Base-by-base conservation (phyloP, 2,888 invertebrate genomes). In the Endotricha flammealis region DNA sequence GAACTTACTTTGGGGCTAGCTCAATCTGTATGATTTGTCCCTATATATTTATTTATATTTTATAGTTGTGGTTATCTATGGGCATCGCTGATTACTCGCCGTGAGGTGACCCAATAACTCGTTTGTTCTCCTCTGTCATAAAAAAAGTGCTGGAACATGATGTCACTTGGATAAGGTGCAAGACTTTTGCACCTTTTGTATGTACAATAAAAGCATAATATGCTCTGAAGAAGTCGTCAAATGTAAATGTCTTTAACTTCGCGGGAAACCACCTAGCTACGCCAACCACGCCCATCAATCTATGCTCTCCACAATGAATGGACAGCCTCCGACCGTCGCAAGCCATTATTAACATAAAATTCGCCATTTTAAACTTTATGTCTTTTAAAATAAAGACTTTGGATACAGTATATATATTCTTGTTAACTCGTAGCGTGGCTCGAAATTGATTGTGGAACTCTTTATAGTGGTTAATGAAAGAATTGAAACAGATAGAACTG, bases 291-390 rank as follows among this genome's bases (percentile, higher is more conserved):
- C 67, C 70, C 73, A 83, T 83, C 83, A 81, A 82, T 83, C 83
- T 77, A 75, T 75, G 80, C 80, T 77, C 64, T 71, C 76, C 71
- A 68, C 79, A 80, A 82, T 72, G 77, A 78, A 82, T 79, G 82
- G 77, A 79, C 82, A 78, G 69, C 59, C 71, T 72, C 69, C 58
- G 48, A 58, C 55, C 59, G 50, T 51, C 49, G 51, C 74, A 50
- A 59, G 47, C 44, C 44, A 46, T 44, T 49, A 46, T 42, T 44
- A 39, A 41, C 36, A 28, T 35, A 12, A 22, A 35, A 34, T 39
- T 38, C 3, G 11, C 22, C 4, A 61, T 50, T 50, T 42, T 50
- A 17, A 16, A 57, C 64, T 59, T 56, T 74, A 63, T 34, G 0
- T 0, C 1, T 1, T 1, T 14, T 1, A 1, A 1, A 22, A 53